A percentile compares a stretch with the other conserved stretches of the same genome.
phyloP scores from a whole-genome alignment of 1,140 invertebrate species.

The Drosophila murphyi region DNA sequence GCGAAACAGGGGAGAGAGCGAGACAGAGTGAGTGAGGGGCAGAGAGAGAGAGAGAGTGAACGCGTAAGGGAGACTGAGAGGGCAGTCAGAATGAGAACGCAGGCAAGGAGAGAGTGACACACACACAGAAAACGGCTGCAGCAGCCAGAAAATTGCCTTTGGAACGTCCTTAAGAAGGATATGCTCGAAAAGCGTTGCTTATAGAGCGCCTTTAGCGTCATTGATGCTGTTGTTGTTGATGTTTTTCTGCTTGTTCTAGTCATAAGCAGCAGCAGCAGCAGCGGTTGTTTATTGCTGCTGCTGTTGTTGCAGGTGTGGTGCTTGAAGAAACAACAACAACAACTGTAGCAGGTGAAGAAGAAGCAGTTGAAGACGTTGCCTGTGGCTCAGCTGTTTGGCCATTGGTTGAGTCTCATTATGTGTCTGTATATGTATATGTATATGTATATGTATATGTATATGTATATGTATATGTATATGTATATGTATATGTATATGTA shows the following conservation, averaged over 20 bases:
- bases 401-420: constrained; percentile 10
- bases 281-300: constrained; percentile 15
- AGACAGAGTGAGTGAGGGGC: constrained; percentile 25
- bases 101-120: constrained; percentile 10
- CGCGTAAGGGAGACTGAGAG: neutral
- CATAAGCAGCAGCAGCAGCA: constrained; percentile 11
- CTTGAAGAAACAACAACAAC: constrained; percentile 24
- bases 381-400: constrained; percentile 51
- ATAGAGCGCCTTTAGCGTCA: constrained; percentile 47
- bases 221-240: constrained; percentile 20
- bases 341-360: constrained; percentile 3
- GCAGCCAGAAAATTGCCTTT: constrained; percentile 77
- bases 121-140: constrained; percentile 43
- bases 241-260: constrained; percentile 17
- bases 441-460: constrained; percentile 25
- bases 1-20: neutral
- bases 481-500: constrained; percentile 1
- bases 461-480: constrained; percentile 43
- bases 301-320: constrained; percentile 42
- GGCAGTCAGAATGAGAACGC: constrained; percentile 35
- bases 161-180: constrained; percentile 84
- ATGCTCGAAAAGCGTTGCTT: constrained; percentile 76
- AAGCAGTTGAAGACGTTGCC: constrained; percentile 30
- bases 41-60: constrained; percentile 15
- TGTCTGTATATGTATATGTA: neutral